phyloP scores from a whole-genome alignment of 2,113 vertebrate genomes.

The Dinomys branickii region DNA sequence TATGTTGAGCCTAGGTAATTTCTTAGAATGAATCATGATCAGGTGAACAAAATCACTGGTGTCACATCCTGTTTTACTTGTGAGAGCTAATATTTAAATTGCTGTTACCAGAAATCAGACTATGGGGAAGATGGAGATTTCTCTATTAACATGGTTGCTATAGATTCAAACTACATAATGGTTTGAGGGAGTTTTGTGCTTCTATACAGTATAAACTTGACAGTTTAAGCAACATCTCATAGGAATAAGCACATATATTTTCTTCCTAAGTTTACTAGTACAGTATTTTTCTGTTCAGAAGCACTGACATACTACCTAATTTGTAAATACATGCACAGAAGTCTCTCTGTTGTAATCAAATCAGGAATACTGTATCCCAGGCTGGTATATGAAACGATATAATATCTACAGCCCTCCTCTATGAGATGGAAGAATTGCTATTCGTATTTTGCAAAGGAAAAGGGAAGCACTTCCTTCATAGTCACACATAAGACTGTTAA shows the following conservation, averaged over 20 bases:
- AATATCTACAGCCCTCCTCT: not conserved
- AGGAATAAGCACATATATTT: not conserved
- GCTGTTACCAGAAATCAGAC: constrained; percentile 37
- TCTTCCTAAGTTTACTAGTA: not conserved
- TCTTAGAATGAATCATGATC: constrained; percentile 56
- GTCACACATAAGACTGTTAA: not conserved
- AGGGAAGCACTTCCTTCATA: not conserved
- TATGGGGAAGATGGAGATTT: not conserved
- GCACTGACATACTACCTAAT: not conserved
- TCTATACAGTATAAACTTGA: not conserved
- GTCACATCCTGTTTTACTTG: constrained; percentile 62
- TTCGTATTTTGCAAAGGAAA: not conserved
- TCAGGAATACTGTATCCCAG: not conserved
- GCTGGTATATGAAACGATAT: not conserved
- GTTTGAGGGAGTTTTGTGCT: not conserved
- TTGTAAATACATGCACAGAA: not conserved
- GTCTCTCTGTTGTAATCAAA: constrained; percentile 27
- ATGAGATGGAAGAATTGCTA: not conserved
- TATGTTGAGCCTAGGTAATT: constrained; percentile 51
- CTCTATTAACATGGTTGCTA: not conserved
- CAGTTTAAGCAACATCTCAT: not conserved
- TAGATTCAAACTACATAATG: not conserved
- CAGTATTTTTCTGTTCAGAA: not conserved
- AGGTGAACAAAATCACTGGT: constrained; percentile 33
- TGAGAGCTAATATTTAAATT: constrained; percentile 34